Conservation (phyloP, 2,113 vertebrate genomes). For the Tupaia tana region DNA sequence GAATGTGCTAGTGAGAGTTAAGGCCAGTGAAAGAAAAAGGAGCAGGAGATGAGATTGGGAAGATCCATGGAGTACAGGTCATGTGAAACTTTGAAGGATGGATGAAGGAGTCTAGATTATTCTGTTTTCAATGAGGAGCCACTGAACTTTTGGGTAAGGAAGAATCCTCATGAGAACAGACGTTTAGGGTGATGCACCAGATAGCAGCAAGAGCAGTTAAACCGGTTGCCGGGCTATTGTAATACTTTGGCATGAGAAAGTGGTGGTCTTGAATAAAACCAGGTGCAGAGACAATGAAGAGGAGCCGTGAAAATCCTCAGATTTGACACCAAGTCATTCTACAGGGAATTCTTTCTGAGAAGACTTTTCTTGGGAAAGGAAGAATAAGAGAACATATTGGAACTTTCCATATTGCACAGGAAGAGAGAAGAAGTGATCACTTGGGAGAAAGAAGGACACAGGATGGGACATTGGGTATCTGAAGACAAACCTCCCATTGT, state of each 20-base stretch:
- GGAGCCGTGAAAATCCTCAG: background rate
- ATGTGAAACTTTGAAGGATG: background rate
- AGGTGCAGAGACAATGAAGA: background rate
- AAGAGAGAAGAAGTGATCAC: background rate
- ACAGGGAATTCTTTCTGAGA: background rate
- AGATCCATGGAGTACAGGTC: background rate
- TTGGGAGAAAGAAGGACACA: background rate
- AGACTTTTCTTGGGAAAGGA: background rate
- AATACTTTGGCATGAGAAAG: background rate
- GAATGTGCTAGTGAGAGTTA: background rate
- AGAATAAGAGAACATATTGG: background rate
- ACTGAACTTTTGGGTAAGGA: background rate
- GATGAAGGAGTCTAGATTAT: background rate
- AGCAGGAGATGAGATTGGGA: background rate
- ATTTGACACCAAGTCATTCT: background rate
- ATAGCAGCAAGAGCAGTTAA: background rate
- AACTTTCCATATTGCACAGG: background rate
- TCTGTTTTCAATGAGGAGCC: background rate
- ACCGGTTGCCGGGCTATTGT: background rate
- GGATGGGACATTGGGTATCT: too few species aligned
- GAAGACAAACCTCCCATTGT: background rate
- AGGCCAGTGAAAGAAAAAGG: background rate
- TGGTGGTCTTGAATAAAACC: background rate
- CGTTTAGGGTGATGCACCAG: background rate
- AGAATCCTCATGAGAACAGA: background rate